Evolutionary conservation across 92 coral and sea anemone genomes (phyloP), one percentile per base, ranked within the genome.

Genomic region (Anthopleura xanthogrammica): DNA sequence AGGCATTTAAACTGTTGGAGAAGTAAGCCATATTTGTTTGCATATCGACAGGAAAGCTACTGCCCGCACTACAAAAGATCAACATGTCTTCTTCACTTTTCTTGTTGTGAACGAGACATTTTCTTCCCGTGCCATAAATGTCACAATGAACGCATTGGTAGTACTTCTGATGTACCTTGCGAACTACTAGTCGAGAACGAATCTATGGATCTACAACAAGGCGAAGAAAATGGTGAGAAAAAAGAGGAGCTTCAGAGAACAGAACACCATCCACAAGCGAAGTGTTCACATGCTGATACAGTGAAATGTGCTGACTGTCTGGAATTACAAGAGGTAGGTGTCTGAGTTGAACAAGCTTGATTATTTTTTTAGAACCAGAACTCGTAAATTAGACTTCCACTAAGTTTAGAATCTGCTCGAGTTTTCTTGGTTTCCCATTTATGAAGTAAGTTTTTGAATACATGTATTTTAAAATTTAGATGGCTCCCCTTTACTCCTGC

Each of bases 111-210:
- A 72, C 19, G 20, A 16, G 77, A 68, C 20, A 43, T 3, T 39
- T 83, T 83, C 55, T 83, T 71, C 48, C 86, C 86, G 7, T 83
- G 86, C 56, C 86, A 83, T 19, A 83, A 83, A 55, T 83, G 86
- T 36, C 86, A 83, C 86, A 83, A 79, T 60, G 83, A 79, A 42
- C 60, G 23, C 24, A 52, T 58, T 79, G 66, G 50, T 16, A 43
- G 42, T 16, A 16, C 68, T 16, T 12, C 16, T 66, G 41, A 77
- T 48, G 55, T 50, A 19, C 29, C 16, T 46, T 24, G 52, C 6
- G 36, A 23, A 0, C 24, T 77, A 19, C 7, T 41, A 46, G 77
- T 29, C 17, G 78, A 71, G 16, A 41, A 72, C 39, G 78, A 81
- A 40, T 22, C 20, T 4, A 70, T 62, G 20, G 42, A 64, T 39